These are phyloP conservation scores for Lochmaea crataegi DNA, from an alignment of 2,888 invertebrate species.

Conservation along the genomic window DNA sequence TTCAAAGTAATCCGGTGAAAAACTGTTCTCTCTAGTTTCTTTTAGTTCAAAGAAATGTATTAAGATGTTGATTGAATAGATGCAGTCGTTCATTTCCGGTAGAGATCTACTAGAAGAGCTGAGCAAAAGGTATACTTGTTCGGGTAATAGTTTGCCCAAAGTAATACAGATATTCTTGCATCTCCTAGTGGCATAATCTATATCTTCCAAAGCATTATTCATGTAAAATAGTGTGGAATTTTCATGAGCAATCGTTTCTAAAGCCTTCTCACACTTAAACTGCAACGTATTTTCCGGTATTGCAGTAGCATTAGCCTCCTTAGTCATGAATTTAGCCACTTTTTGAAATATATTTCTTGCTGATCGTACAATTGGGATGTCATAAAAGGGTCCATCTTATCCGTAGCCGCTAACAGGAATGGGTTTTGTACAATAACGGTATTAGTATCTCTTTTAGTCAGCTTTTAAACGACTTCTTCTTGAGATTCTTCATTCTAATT, in stretches of 20 bases:
- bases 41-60: constrained; percentile 76
- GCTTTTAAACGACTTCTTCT: constrained; percentile 14
- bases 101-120: constrained; percentile 69
- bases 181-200: constrained; percentile 64
- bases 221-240: constrained; percentile 60
- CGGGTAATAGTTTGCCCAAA: constrained; percentile 59
- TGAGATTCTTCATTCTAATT: constrained; percentile 37
- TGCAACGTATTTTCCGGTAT: constrained; percentile 60
- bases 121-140: constrained; percentile 62
- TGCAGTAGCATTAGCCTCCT: constrained; percentile 58
- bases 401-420: constrained; percentile 53
- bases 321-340: constrained; percentile 83
- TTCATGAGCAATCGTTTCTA: constrained; percentile 56
- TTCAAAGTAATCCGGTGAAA: constrained; percentile 71
- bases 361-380: constrained; percentile 74
- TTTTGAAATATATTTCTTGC: constrained; percentile 78
- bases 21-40: constrained; percentile 71
- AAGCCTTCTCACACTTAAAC: constrained; percentile 57
- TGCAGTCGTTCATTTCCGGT: constrained; percentile 71
- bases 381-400: constrained; percentile 56
- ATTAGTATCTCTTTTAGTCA: constrained; percentile 44
- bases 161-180: constrained; percentile 58
- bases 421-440: constrained; percentile 52
- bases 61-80: constrained; percentile 70
- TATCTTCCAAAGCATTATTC: constrained; percentile 61